These are phyloP conservation scores for Apostichopus parvimensis DNA, from an alignment of 35 echinoderm and acorn worm genomes.

Conservation along the genomic window DNA sequence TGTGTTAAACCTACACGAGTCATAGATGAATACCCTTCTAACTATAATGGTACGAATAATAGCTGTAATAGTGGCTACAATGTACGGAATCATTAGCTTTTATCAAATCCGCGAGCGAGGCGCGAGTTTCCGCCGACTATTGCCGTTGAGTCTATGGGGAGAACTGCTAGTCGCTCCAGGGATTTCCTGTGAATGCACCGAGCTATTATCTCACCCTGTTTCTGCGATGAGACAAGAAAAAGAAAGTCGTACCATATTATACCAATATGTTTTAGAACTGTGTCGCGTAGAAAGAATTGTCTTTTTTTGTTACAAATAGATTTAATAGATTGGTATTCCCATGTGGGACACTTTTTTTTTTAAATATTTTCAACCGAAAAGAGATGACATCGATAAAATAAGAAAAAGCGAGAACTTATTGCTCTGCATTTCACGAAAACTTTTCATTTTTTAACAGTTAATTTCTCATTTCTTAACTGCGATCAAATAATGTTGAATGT, in stretches of 20 bases:
- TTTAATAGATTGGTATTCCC: conserved; percentile 45
- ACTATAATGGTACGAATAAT: conserved; percentile 46
- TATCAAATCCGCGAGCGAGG: conserved; percentile 45
- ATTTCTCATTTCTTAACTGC: conserved; percentile 13
- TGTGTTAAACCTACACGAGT: conserved; percentile 47
- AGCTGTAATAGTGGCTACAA: conserved; percentile 16
- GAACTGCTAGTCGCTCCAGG: conserved; percentile 7
- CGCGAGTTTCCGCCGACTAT: conserved; percentile 38
- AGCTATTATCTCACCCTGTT: conserved; percentile 51
- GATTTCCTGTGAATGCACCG: conserved; percentile 47
- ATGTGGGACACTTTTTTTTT: neutral
- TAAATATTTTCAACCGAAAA: neutral
- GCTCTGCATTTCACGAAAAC: neutral
- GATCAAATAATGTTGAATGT: conserved; percentile 24
- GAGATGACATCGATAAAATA: neutral
- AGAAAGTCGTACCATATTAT: neutral
- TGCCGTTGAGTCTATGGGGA: conserved; percentile 24
- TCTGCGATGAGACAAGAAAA: neutral
- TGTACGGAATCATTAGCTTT: conserved; percentile 44
- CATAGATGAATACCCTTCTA: conserved; percentile 29
- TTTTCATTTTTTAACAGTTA: neutral
- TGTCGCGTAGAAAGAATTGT: conserved; percentile 23
- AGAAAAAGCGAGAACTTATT: neutral
- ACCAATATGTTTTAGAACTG: conserved; percentile 8
- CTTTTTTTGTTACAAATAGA: neutral